Base-by-base conservation (phyloP, 2,797 vertebrate species). In the Novumbra hubbsi region DNA sequence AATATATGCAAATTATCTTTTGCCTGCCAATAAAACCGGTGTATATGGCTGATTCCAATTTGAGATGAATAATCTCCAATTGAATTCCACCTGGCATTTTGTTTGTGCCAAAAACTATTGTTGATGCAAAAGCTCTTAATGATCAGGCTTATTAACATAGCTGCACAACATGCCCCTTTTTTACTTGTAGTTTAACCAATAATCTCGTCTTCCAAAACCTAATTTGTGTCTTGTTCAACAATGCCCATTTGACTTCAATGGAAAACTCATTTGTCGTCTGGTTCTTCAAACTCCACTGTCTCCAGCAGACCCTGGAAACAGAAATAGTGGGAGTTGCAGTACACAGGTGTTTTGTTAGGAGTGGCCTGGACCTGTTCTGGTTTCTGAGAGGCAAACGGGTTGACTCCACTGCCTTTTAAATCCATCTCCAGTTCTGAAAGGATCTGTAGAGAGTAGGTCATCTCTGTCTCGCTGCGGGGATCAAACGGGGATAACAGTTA, bases 381-480 rank as follows among this genome's bases (percentile, higher is more conserved):
- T 78, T 96, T 96, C 75, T 94, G 91, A 0, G 97, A 97, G 0
- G 88, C 73, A 0, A 98, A 99, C 6, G 96, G 96, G 76, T 96
- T 97, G 19, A 86, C 81, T 4, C 95, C 95, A 0, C 89, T 95
- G 60, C 91, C 88, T 76, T 92, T 88, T 80, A 98, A 68, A 78
- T 92, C 87, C 9, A 75, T 89, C 86, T 98, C 96, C 63, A 99
- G 76, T 90, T 98, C 94, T 82, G 87, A 57, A 68, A 98, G 91
- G 86, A 98, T 94, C 90, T 96, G 95, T 82, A 98, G 89, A 14
- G 96, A 96, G 78, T 94, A 94, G 74, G 95, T 93, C 90, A 98
- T 91, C 88, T 98, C 96, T 60, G 94, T 90, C 78, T 96, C 94
- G 0, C 97, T 98, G 91, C 19, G 50, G 68, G 72, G 77, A 50